Evolutionary conservation across 2,888 invertebrate genomes (phyloP).

Genomic region (Drosophila pseudotalamancana): DNA sequence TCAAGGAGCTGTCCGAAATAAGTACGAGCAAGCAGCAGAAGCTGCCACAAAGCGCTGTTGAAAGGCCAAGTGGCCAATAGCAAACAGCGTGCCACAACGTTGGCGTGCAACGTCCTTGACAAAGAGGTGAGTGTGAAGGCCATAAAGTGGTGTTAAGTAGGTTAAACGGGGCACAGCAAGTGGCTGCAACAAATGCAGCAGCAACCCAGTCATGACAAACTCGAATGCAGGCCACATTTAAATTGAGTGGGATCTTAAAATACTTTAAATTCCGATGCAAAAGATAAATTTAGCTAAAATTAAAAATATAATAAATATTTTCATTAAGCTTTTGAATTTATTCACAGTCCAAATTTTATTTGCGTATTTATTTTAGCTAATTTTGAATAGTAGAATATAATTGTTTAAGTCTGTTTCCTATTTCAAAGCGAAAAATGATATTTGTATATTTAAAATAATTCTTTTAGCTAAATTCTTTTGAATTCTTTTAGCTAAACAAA

Average conservation of each 20-base stretch:
- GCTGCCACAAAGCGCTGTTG: constrained; percentile 33
- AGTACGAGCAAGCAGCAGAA: constrained; percentile 49
- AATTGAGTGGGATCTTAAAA: not conserved
- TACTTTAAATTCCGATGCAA: not conserved
- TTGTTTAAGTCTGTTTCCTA: too few species aligned
- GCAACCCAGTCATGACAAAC: constrained; percentile 7
- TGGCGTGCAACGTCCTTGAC: constrained; percentile 69
- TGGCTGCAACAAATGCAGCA: not conserved
- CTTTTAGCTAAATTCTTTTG: too few species aligned
- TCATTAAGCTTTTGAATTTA: too few species aligned
- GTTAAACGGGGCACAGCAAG: constrained; percentile 33
- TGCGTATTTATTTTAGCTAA: too few species aligned
- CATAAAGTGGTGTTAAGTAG: constrained; percentile 38
- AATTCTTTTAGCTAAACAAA: too few species aligned
- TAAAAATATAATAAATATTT: not conserved
- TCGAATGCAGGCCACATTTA: constrained; percentile 8
- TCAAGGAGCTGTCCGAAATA: constrained; percentile 60
- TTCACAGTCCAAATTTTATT: too few species aligned
- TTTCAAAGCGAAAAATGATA: too few species aligned
- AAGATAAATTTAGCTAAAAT: not conserved
- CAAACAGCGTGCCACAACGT: constrained; percentile 36
- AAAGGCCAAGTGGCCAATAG: constrained; percentile 45
- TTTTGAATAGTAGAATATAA: too few species aligned
- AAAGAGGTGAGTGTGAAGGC: constrained; percentile 71
- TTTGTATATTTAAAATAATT: too few species aligned